Conservation (phyloP, 2,113 vertebrate species). For the Alligator mississippiensis region DNA sequence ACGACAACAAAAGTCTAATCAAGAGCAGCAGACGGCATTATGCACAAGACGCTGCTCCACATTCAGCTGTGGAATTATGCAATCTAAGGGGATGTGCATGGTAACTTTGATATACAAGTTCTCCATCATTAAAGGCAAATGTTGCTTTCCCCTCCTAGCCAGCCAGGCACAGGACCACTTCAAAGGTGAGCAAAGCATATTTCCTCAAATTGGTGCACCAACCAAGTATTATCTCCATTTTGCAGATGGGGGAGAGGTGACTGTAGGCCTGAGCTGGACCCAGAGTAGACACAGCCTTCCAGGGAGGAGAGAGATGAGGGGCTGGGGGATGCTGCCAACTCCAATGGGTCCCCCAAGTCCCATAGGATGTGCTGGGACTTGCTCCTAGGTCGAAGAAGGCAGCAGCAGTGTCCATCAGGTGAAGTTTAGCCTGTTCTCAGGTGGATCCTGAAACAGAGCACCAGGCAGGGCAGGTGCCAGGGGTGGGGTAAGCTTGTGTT, state of each 20-base stretch:
- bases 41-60: slow-evolving; percentile 21
- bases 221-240: accelerated
- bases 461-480: too few relatives aligned
- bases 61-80: background rate
- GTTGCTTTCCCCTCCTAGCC: background rate
- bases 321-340: background rate
- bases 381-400: too few relatives aligned
- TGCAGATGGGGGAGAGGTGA: background rate
- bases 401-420: too few relatives aligned
- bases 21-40: background rate
- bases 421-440: too few relatives aligned
- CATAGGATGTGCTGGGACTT: background rate
- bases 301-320: too few relatives aligned
- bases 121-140: slow-evolving; percentile 35
- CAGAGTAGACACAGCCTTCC: background rate
- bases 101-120: slow-evolving; percentile 43
- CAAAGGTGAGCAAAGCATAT: background rate
- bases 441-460: too few relatives aligned
- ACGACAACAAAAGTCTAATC: slow-evolving; percentile 7
- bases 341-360: background rate
- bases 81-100: slow-evolving; percentile 14
- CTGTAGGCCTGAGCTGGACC: background rate
- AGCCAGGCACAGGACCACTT: background rate
- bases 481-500: too few relatives aligned
- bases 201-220: background rate